Evolutionary conservation across 2,888 invertebrate species (phyloP), one percentile per base, ranked within the genome.

Genomic region (Eilema griseolum): DNA sequence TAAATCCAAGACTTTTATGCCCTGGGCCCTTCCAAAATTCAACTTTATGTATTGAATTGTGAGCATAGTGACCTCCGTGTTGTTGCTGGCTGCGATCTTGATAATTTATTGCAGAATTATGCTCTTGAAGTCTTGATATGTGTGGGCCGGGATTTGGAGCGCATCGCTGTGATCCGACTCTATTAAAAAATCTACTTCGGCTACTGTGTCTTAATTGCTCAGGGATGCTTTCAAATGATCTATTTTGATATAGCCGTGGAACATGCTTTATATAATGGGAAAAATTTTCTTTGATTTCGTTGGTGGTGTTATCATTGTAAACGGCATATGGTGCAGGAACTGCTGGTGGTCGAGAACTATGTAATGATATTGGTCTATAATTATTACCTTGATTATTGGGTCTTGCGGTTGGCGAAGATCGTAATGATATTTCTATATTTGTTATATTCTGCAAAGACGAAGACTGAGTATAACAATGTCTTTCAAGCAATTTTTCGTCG

Each of bases 1-100:
- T 98, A 89, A 98, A 98, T 56, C 98, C 98, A 66, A 98, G 95
- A 69, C 98, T 98, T 90, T 98, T 98, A 84, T 97, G 97, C 37
- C 98, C 97, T 8, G 96, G 96, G 37, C 98, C 98, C 92, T 98
- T 98, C 93, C 97, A 97, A 89, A 98, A 98, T 70, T 96, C 96
- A 16, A 97, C 96, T 86, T 87, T 92, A 73, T 95, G 93, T 75
- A 93, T 80, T 33, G 92, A 90, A 72, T 85, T 92, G 77, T 94
- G 89, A 23, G 92, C 88, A 80, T 91, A 89, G 70, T 89, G 88
- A 26, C 86, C 88, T n/a, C 88, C 89, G 46, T 90, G 89, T 71
- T 89, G 89, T 73, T 84, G 85, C 70, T 92, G 57, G 0, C 31
- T 88, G n/a, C 31, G 61, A n/a, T 61, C 28, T 52, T 88, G 88